Evolutionary conservation across 2,797 vertebrate species (phyloP).

Genomic region (Percopsis omiscomaycus): DNA sequence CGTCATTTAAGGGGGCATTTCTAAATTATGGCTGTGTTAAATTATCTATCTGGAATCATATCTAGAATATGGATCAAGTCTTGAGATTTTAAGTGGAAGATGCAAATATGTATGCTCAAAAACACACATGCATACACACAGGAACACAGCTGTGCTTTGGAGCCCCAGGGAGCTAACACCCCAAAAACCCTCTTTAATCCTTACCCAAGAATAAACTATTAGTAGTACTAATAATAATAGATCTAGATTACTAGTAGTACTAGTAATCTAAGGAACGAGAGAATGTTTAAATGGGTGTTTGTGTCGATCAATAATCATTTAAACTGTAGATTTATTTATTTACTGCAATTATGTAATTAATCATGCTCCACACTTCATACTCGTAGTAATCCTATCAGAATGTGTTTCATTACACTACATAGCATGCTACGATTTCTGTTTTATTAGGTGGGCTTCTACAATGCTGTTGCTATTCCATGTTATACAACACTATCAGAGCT

Average conservation of each 20-base stretch:
- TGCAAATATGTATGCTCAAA: not conserved
- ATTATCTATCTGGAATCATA: too few species aligned
- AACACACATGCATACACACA: conserved; percentile 2
- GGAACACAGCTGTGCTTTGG: not conserved
- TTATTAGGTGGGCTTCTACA: conserved; percentile 93
- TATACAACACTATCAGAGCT: conserved; percentile 91
- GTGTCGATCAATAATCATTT: not conserved
- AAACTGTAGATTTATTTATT: too few species aligned
- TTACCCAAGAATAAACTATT: conserved; percentile 5
- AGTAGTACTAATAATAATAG: too few species aligned
- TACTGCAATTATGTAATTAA: too few species aligned
- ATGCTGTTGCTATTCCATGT: conserved; percentile 94
- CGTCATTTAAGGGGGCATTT: not conserved
- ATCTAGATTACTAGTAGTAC: too few species aligned
- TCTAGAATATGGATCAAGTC: not conserved
- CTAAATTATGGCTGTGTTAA: not conserved
- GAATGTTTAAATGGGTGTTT: not conserved
- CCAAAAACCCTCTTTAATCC: not conserved
- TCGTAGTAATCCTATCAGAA: not conserved
- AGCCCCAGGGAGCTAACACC: not conserved
- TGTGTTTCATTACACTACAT: not conserved
- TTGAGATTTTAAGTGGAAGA: not conserved
- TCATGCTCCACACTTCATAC: too few species aligned
- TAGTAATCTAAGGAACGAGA: not conserved
- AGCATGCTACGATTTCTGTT: conserved; percentile 10